Percentiles rank a stretch among this genome's conserved stretches.
These are phyloP conservation scores for Hemistola chrysoprasaria DNA, from an alignment of 2,888 invertebrate genomes.

Conservation along the genomic window DNA sequence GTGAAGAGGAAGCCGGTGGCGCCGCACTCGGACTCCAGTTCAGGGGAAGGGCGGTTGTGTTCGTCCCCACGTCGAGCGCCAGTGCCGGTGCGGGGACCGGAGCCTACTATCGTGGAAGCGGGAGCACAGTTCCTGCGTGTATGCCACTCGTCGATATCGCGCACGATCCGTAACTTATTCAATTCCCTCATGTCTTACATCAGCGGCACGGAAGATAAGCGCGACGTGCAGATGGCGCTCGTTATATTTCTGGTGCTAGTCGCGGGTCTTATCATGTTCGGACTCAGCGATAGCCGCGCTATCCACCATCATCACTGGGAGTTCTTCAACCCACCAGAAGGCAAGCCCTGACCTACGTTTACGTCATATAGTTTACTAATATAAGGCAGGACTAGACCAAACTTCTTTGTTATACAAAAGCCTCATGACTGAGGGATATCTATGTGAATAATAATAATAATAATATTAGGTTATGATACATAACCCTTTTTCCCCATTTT, in stretches of 20 bases:
- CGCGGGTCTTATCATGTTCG: conserved; percentile 88
- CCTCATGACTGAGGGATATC: too few relatives aligned
- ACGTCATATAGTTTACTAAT: conserved; percentile 24
- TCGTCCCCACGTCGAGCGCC: conserved; percentile 64
- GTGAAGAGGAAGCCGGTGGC: conserved; percentile 67
- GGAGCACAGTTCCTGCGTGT: conserved; percentile 87
- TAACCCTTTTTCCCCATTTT: too few relatives aligned
- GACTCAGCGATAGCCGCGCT: conserved; percentile 86
- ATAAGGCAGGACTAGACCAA: too few relatives aligned
- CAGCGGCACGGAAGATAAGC: conserved; percentile 85
- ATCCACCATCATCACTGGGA: conserved; percentile 94
- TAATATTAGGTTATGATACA: too few relatives aligned
- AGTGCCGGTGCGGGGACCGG: conserved; percentile 69
- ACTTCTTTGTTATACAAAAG: too few relatives aligned
- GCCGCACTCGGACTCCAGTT: conserved; percentile 73
- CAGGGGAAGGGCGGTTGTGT: conserved; percentile 74
- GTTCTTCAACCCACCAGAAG: conserved; percentile 91
- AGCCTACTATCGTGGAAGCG: conserved; percentile 86
- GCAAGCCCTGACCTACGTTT: conserved; percentile 55
- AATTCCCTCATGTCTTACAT: conserved; percentile 84
- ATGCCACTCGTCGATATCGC: conserved; percentile 84
- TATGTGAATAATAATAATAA: too few relatives aligned
- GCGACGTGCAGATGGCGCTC: conserved; percentile 88
- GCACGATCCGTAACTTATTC: conserved; percentile 86
- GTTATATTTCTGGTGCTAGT: conserved; percentile 90